These are phyloP conservation scores for Ormia ochracea DNA, from an alignment of 2,888 invertebrate genomes.

Conservation along the genomic window DNA sequence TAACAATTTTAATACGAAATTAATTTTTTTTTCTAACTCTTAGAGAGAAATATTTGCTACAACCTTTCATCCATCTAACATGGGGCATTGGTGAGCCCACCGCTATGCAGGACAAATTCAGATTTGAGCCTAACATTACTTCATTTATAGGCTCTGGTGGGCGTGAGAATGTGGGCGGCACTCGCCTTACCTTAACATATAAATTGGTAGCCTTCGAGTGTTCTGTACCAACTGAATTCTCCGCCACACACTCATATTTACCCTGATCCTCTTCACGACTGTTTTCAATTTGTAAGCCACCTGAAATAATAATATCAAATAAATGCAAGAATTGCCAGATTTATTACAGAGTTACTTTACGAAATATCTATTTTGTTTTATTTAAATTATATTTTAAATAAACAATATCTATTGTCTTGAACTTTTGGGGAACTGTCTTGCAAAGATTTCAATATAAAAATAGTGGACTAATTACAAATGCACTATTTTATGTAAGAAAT, in stretches of 20 bases:
- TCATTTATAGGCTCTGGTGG: conserved; percentile 90
- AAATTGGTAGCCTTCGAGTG: conserved; percentile 92
- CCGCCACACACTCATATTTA: conserved; percentile 97
- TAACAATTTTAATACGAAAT: neutral
- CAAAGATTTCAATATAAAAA: too few relatives aligned
- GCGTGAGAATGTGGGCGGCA: conserved; percentile 96
- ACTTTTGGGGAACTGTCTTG: too few relatives aligned
- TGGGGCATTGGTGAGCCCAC: conserved; percentile 98
- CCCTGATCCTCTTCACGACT: conserved; percentile 95
- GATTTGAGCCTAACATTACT: conserved; percentile 92
- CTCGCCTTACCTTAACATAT: conserved; percentile 96
- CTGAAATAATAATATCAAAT: conserved; percentile 65
- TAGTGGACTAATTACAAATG: too few relatives aligned
- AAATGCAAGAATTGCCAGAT: too few relatives aligned
- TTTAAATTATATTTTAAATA: too few relatives aligned
- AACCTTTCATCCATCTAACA: conserved; percentile 93
- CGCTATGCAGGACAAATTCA: conserved; percentile 97
- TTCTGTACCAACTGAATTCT: conserved; percentile 94
- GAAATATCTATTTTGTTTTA: too few relatives aligned
- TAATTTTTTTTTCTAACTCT: neutral
- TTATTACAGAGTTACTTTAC: too few relatives aligned
- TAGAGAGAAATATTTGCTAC: neutral
- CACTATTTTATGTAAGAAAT: too few relatives aligned
- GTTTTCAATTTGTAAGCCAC: conserved; percentile 88
- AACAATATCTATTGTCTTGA: too few relatives aligned